Percentiles rank a stretch among this genome's conserved stretches.
phyloP scores from a whole-genome alignment of 2,888 invertebrate genomes.

The Tholera decimalis region DNA sequence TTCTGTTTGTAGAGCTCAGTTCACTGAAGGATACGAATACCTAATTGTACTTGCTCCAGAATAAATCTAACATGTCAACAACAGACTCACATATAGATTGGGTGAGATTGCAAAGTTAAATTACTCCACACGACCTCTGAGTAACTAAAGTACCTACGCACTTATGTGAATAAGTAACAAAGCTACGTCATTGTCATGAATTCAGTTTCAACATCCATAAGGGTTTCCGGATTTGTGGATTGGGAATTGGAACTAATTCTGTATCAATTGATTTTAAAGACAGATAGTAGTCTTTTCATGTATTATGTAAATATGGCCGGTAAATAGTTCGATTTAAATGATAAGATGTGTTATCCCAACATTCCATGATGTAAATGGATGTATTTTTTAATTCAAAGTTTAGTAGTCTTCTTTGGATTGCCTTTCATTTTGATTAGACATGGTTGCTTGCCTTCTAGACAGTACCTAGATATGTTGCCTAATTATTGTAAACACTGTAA shows the following conservation, averaged over 20 bases:
- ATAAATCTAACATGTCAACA: slow-evolving; percentile 61
- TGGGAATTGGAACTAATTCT: not conserved
- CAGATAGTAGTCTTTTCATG: no score
- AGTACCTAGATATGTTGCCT: not conserved
- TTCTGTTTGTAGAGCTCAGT: slow-evolving; percentile 7
- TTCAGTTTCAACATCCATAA: slow-evolving; percentile 14
- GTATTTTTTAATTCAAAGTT: no score
- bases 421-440: slow-evolving; percentile 1
- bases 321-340: not conserved
- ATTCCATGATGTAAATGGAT: no score
- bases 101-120: slow-evolving; percentile 71
- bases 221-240: slow-evolving; percentile 18
- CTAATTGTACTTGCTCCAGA: slow-evolving; percentile 20
- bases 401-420: no score
- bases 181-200: slow-evolving; percentile 21
- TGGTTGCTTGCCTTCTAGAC: not conserved
- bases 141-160: slow-evolving; percentile 40
- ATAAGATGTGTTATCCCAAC: not conserved
- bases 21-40: slow-evolving; percentile 8
- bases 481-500: not conserved
- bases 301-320: not conserved
- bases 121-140: slow-evolving; percentile 60
- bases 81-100: slow-evolving; percentile 65
- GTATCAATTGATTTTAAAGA: slow-evolving; percentile 3
- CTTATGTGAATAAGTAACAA: slow-evolving; percentile 52